Evolutionary conservation across 2,888 invertebrate genomes (phyloP), one percentile per base, ranked within the genome.

Genomic region (Odontothrips loti): DNA sequence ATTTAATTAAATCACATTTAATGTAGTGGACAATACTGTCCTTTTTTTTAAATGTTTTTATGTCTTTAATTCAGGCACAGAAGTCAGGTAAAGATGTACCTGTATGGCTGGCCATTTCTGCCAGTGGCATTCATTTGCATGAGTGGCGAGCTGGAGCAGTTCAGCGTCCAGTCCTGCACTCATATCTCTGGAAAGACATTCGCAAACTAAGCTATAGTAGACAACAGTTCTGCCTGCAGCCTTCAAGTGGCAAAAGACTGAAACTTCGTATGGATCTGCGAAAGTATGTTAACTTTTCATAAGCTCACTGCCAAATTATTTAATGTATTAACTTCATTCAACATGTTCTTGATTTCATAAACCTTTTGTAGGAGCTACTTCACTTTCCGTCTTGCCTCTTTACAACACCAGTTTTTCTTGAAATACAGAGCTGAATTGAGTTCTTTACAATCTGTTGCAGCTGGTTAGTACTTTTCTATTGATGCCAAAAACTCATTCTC

Each of bases 141-240:
- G 91, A 91, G 80, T 87, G 91, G 82, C 90, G 88, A 80, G 82
- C 83, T 47, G 85, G 68, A 75, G 68, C 68, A 8, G 85, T 81
- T 84, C 86, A 23, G 83, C 83, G 27, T 86, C 86, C 34, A 86
- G 11, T 75, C 8, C 9, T 23, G 12, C 82, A 86, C 8, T 85
- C 86, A 83, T 90, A 91, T 85, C 89, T 90, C 84, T 94, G 94
- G 94, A 91, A 91, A 84, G 92, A 92, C 84, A 93, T 94, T 84
- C 93, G 93, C 85, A 94, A 93, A 83, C 89, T 94, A 83, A 93
- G 93, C 85, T 94, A 93, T 85, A 93, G 92, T 85, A 94, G 94
- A 86, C 93, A 92, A 85, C 92, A 91, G 83, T 88, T 94, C 78
- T 92, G 92, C 83, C 89, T 92, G 11, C 58, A 80, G 51, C 48